These are phyloP conservation scores for Mus spicilegus DNA, from an alignment of 2,113 vertebrate species.

Conservation along the genomic window DNA sequence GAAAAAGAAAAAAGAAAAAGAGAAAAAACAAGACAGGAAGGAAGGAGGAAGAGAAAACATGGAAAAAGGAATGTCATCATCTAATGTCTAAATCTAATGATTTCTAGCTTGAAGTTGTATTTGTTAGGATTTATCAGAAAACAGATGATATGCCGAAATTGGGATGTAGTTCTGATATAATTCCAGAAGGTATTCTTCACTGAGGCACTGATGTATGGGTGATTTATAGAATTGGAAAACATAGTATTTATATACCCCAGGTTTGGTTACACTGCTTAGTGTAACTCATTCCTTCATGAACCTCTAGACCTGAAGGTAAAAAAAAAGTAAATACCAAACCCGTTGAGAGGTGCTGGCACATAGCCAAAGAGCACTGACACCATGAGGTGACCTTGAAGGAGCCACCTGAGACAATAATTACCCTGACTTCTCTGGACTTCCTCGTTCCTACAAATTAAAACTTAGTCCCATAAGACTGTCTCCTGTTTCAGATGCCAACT, in stretches of 20 bases:
- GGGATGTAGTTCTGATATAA: not conserved
- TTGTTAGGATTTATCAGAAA: not conserved
- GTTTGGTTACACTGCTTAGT: not conserved
- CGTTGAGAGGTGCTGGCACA: too few relatives aligned
- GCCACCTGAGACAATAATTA: too few relatives aligned
- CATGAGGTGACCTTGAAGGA: too few relatives aligned
- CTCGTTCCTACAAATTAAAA: not conserved
- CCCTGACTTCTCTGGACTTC: too few relatives aligned
- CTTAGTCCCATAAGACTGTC: not conserved
- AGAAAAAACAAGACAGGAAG: too few relatives aligned
- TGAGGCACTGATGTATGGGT: not conserved
- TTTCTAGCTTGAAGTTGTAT: conserved; percentile 25
- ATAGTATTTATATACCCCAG: not conserved
- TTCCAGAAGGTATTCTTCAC: not conserved
- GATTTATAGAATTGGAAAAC: not conserved
- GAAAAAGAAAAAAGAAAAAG: too few relatives aligned
- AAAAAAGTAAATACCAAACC: not conserved
- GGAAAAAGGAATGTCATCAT: too few relatives aligned
- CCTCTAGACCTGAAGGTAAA: not conserved
- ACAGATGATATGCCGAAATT: not conserved
- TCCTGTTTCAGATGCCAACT: not conserved
- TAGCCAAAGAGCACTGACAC: too few relatives aligned
- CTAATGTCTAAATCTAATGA: not conserved
- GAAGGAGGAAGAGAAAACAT: too few relatives aligned
- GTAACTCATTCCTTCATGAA: not conserved